Conservation (phyloP, 2,113 vertebrate genomes). For the Podarcis muralis region DNA sequence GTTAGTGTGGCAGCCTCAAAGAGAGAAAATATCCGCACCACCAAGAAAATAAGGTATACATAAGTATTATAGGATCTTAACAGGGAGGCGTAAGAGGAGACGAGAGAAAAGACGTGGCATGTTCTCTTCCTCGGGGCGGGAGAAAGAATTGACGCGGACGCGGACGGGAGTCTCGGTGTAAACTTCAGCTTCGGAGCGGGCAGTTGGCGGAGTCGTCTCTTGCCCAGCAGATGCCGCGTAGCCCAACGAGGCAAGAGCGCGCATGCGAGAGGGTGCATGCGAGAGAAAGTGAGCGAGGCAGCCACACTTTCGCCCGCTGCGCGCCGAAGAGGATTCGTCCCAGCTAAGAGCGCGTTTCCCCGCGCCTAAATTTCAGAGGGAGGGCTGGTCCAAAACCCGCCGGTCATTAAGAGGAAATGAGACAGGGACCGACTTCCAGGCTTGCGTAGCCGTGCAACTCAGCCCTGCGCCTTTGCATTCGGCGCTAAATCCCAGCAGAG, state of each 20-base stretch:
- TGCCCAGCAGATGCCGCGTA: background rate
- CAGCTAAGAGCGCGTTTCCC: background rate
- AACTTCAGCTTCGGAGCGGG: background rate
- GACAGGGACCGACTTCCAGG: constrained; percentile 14
- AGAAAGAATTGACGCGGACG: too few relatives aligned
- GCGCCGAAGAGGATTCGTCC: background rate
- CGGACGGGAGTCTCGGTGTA: background rate
- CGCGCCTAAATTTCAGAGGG: background rate
- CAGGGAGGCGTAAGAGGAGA: too few relatives aligned
- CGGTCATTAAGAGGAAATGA: constrained; percentile 18
- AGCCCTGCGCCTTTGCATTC: background rate
- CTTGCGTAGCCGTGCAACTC: background rate
- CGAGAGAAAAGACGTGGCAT: background rate
- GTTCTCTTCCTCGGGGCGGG: background rate
- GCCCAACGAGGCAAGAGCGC: too few relatives aligned
- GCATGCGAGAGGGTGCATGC: background rate
- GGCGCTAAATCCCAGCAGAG: background rate
- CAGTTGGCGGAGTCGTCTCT: background rate
- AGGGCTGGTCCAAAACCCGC: background rate
- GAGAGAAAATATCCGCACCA: background rate
- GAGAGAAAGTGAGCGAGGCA: background rate
- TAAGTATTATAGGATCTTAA: background rate
- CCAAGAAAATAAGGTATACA: background rate
- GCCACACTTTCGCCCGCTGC: background rate
- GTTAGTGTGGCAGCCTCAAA: background rate